Conservation (phyloP, 2,888 invertebrate species). For the Protodeltote pygarga region DNA sequence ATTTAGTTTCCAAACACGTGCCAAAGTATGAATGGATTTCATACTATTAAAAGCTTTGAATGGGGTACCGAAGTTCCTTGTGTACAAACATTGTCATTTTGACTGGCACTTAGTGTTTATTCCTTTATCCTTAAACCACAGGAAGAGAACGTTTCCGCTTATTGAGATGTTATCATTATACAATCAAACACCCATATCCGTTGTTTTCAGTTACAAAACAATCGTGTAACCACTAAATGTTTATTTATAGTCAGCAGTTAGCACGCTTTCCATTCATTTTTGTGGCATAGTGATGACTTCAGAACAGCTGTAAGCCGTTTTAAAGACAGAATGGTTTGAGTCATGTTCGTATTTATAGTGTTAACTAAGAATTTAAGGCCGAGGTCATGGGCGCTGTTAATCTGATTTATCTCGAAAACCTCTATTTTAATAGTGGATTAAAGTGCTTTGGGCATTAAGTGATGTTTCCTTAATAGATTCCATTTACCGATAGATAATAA, state of each 20-base stretch:
- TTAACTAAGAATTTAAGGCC: conserved; percentile 63
- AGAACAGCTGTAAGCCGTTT: conserved; percentile 40
- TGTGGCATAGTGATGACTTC: conserved; percentile 33
- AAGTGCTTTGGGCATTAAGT: conserved; percentile 31
- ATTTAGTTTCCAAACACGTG: conserved; percentile 57
- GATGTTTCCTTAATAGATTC: conserved; percentile 43
- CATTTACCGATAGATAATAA: conserved; percentile 40
- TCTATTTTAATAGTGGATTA: conserved; percentile 40
- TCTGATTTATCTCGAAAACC: conserved; percentile 39
- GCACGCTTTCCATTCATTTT: conserved; percentile 42
- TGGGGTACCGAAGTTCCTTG: conserved; percentile 44
- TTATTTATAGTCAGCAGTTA: conserved; percentile 41
- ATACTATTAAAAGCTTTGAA: conserved; percentile 59
- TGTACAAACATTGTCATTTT: conserved; percentile 63
- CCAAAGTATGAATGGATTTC: conserved; percentile 60
- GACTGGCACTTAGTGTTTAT: conserved; percentile 51
- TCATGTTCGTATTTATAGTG: conserved; percentile 60
- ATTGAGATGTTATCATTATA: conserved; percentile 55
- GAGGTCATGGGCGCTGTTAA: conserved; percentile 66
- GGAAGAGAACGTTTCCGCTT: conserved; percentile 62
- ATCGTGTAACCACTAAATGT: conserved; percentile 29
- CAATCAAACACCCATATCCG: conserved; percentile 60
- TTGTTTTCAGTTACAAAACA: conserved; percentile 48
- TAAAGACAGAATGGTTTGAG: conserved; percentile 31
- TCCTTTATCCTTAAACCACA: conserved; percentile 52